Conservation (phyloP, 2,797 vertebrate species). For the Liasis olivaceus region DNA sequence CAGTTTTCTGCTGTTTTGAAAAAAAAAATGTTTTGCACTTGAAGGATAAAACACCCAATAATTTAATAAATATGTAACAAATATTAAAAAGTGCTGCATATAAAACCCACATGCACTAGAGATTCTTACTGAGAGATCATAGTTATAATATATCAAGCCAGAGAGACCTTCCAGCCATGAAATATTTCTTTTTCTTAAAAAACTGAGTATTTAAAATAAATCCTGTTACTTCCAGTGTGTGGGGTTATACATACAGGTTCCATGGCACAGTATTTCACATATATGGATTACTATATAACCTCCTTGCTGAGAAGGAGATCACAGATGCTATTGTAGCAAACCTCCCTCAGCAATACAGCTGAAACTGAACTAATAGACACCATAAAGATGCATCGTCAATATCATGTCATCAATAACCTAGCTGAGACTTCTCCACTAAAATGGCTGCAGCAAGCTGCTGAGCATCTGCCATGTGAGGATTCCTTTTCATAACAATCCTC, state of each 20-base stretch:
- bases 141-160: conserved; percentile 72
- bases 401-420: conserved; percentile 81
- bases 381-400: conserved; percentile 75
- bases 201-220: conserved; percentile 68
- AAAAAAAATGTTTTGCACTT: conserved; percentile 54
- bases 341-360: conserved; percentile 82
- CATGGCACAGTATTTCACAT: conserved; percentile 81
- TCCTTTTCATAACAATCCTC: conserved; percentile 90
- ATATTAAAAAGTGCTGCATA: conserved; percentile 82
- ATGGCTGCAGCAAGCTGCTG: conserved; percentile 96
- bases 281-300: conserved; percentile 83
- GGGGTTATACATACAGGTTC: conserved; percentile 76
- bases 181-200: conserved; percentile 63
- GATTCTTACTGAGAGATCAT: conserved; percentile 75
- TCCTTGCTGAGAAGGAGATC: conserved; percentile 82
- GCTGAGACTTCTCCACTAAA: conserved; percentile 90
- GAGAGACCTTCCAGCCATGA: conserved; percentile 69
- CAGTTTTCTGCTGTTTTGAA: conserved; percentile 58
- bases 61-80: conserved; percentile 74
- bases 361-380: conserved; percentile 80
- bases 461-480: conserved; percentile 89
- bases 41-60: conserved; percentile 65
- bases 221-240: conserved; percentile 66
- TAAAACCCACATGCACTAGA: conserved; percentile 82
- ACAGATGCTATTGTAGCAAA: conserved; percentile 87